Percentiles rank a stretch among this genome's conserved stretches.
Conservation (phyloP, 2,113 vertebrate genomes). For the Alces alces region DNA sequence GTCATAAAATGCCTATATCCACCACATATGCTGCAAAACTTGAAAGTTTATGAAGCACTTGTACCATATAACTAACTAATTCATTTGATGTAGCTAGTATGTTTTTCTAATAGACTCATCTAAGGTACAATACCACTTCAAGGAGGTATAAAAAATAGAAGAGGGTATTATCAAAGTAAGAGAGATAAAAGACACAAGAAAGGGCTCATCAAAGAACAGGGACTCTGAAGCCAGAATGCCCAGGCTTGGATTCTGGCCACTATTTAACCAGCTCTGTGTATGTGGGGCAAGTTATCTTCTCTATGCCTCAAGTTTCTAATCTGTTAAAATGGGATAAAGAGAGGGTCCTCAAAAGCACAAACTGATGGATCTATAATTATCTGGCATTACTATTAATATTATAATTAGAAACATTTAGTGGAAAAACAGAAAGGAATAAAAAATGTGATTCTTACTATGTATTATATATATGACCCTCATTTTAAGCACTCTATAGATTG, state of each 20-base stretch:
- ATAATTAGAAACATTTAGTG: background rate
- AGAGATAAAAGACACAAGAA: background rate
- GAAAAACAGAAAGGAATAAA: background rate
- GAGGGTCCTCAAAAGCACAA: background rate
- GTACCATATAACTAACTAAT: background rate
- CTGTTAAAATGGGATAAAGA: background rate
- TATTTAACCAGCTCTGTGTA: background rate
- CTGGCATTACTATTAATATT: background rate
- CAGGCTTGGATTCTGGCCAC: background rate
- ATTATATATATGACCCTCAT: background rate
- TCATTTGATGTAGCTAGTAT: background rate
- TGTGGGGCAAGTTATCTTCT: background rate
- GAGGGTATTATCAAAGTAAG: background rate
- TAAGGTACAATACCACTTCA: constrained; percentile 43
- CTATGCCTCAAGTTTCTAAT: background rate
- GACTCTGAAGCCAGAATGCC: background rate
- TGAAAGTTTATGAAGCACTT: constrained; percentile 50
- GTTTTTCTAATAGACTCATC: constrained; percentile 12
- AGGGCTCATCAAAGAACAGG: background rate
- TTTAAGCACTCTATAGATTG: background rate
- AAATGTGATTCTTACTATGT: background rate
- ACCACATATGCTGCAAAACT: background rate
- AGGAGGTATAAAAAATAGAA: constrained; percentile 41
- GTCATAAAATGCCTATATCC: constrained; percentile 43
- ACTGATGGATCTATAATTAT: background rate